These are phyloP conservation scores for Dryas iulia DNA, from an alignment of 1,140 invertebrate genomes.

Conservation along the genomic window DNA sequence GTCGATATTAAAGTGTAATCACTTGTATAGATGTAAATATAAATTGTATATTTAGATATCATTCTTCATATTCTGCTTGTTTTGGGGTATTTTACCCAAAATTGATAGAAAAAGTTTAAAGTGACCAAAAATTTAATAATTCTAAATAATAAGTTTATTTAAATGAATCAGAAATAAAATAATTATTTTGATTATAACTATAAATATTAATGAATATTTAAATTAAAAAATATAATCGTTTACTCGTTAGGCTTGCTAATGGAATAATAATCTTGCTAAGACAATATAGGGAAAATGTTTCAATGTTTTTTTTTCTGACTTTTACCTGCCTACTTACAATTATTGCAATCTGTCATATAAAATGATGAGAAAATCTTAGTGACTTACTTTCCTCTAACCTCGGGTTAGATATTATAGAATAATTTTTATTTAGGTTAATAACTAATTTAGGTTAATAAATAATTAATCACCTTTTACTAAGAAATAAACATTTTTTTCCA, in stretches of 20 bases:
- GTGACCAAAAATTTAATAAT: too few species aligned
- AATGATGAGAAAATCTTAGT: not conserved
- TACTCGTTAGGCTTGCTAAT: not conserved
- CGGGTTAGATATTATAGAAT: conserved; percentile 8
- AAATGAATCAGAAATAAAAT: too few species aligned
- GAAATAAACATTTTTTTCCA: too few species aligned
- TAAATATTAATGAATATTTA: not conserved
- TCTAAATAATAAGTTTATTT: too few species aligned
- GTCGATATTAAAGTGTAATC: not conserved
- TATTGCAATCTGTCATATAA: not conserved
- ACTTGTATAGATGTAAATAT: too few species aligned
- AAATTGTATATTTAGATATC: too few species aligned
- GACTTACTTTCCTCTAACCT: conserved; percentile 12
- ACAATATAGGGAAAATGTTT: not conserved
- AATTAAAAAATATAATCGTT: not conserved
- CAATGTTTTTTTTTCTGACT: not conserved
- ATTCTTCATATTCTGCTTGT: too few species aligned
- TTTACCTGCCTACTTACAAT: not conserved
- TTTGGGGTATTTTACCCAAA: not conserved
- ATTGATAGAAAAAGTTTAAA: not conserved
- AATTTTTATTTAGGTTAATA: not conserved
- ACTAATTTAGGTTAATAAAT: too few species aligned
- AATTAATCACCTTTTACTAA: too few species aligned
- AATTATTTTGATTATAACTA: not conserved
- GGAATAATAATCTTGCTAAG: not conserved